Conservation (phyloP, 2,113 vertebrate species). For the Callipepla squamata region DNA sequence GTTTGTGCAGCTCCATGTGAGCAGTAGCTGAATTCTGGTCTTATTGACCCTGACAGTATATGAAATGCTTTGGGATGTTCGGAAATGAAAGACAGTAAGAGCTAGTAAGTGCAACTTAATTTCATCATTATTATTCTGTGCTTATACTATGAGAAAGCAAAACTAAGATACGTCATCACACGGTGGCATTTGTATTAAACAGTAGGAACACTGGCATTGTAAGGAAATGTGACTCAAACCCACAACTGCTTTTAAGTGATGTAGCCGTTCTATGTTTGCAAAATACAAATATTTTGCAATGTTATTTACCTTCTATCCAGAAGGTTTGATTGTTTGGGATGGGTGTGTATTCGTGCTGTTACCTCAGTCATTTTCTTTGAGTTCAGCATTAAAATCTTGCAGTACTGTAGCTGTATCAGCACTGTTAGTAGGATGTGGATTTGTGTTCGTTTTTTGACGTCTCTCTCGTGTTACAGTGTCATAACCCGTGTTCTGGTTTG, state of each 20-base stretch:
- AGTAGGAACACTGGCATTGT: background rate
- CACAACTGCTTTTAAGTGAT: conserved; percentile 7
- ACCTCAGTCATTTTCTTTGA: background rate
- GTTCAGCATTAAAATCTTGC: background rate
- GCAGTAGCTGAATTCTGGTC: background rate
- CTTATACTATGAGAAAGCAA: background rate
- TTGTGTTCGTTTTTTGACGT: conserved; percentile 1
- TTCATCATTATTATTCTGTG: background rate
- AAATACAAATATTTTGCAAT: background rate
- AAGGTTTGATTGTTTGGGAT: background rate
- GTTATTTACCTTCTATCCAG: background rate
- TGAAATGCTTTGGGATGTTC: conserved; percentile 24
- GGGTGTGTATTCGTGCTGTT: background rate
- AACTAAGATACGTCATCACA: background rate
- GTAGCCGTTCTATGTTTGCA: background rate
- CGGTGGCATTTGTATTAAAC: conserved; percentile 29
- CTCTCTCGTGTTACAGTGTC: background rate
- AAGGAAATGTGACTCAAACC: conserved; percentile 22
- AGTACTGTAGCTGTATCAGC: background rate
- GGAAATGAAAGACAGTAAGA: conserved; percentile 33
- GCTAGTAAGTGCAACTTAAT: background rate
- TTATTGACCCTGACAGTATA: conserved; percentile 10
- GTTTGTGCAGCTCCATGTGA: background rate
- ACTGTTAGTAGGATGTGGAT: background rate
- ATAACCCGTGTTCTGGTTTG: background rate